Evolutionary conservation across 1,140 invertebrate species (phyloP).

Genomic region (Campodea augens): DNA sequence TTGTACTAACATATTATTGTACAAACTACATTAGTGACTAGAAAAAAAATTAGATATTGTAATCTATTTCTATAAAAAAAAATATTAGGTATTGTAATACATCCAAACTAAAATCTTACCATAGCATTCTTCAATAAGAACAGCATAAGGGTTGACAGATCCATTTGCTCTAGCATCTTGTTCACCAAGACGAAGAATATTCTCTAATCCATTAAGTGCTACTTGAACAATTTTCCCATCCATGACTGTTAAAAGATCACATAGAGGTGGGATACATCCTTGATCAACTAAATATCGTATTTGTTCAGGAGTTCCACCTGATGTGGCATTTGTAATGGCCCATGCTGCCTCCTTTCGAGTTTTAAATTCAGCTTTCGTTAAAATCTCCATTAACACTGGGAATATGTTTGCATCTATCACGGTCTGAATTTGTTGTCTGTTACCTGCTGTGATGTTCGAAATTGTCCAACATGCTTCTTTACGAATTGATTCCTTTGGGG

Average conservation of each 20-base stretch:
- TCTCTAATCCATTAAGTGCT: conserved; percentile 87
- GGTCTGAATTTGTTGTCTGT: conserved; percentile 81
- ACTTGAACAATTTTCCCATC: conserved; percentile 96
- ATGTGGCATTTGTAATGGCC: conserved; percentile 95
- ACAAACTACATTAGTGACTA: no score
- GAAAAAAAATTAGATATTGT: no score
- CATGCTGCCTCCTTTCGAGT: conserved; percentile 94
- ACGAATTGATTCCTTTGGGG: conserved; percentile 62
- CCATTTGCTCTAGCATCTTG: conserved; percentile 46
- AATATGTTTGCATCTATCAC: conserved; percentile 94
- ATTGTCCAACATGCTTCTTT: conserved; percentile 98
- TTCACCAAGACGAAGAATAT: conserved; percentile 83
- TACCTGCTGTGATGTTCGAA: conserved; percentile 94
- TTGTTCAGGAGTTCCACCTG: conserved; percentile 82
- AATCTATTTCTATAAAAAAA: no score
- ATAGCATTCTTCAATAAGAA: conserved; percentile 87
- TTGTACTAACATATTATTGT: no score
- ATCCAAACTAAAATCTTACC: no score
- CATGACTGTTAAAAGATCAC: conserved; percentile 80
- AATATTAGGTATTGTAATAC: no score
- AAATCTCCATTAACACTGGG: conserved; percentile 73
- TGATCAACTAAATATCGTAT: conserved; percentile 44
- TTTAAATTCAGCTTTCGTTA: conserved; percentile 85
- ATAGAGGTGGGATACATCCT: conserved; percentile 83
- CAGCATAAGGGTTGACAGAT: conserved; percentile 71